Evolutionary conservation across 2,797 vertebrate genomes (phyloP).

Genomic region (Cryptoprocta ferox): DNA sequence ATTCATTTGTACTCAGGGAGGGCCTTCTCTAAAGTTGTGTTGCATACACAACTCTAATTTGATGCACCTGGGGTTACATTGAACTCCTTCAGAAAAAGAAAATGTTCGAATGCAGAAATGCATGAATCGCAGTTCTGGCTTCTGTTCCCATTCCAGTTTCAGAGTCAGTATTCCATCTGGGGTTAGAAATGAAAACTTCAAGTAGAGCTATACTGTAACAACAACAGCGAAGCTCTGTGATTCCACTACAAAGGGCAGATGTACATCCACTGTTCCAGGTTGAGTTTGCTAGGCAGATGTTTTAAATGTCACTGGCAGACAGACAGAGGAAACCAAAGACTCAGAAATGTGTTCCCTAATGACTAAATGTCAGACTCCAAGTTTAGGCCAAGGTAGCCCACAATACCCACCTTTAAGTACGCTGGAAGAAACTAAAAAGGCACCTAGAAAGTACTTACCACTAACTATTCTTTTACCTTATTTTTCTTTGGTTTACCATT

Average conservation of each 20-base stretch:
- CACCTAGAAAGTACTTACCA: not conserved
- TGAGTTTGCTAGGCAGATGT: conserved; percentile 47
- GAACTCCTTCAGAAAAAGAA: not conserved
- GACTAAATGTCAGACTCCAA: conserved; percentile 21
- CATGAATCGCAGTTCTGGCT: conserved; percentile 11
- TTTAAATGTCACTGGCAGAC: conserved; percentile 55
- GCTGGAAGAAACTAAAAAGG: not conserved
- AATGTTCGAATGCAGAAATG: not conserved
- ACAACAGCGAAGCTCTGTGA: not conserved
- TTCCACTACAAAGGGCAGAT: not conserved
- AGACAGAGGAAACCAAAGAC: conserved; percentile 40
- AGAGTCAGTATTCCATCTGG: conserved; percentile 32
- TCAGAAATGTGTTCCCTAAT: conserved; percentile 26
- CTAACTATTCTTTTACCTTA: not conserved
- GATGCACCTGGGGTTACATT: not conserved
- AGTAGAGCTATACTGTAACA: not conserved
- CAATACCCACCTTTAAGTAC: not conserved
- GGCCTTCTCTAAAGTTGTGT: conserved; percentile 55
- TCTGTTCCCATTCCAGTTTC: not conserved
- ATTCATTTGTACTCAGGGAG: conserved; percentile 34
- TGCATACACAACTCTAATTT: conserved; percentile 61
- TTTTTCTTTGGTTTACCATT: not conserved
- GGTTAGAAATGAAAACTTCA: not conserved
- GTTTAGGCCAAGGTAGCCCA: not conserved
- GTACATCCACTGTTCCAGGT: not conserved